Base-by-base conservation (phyloP, 2,797 vertebrate genomes). In the Propithecus perrieri region DNA sequence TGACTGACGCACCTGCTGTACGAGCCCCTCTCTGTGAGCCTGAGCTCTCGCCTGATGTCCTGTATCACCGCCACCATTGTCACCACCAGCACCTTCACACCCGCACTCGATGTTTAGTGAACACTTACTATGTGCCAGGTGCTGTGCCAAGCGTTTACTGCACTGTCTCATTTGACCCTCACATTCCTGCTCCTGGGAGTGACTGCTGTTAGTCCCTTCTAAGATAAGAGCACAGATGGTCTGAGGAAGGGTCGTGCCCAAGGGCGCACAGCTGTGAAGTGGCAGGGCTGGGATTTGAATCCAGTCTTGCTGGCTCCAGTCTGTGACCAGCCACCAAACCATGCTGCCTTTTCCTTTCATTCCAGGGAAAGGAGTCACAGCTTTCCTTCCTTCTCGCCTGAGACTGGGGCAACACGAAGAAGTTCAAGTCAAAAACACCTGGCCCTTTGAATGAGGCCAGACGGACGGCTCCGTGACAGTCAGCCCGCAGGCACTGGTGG, bases 51-150 rank as follows among this genome's bases (percentile, higher is more conserved):
- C 28, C 53, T 30, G 89, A n/a, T 35, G 3, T 26, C 46, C 53
- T 15, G 9, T 17, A 7, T 24, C 1, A 0, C 14, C 1, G 1
- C 50, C 2, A 0, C 12, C 72, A 18, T 17, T 20, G 6, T 41
- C 38, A 4, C 46, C 46, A 26, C 28, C 3, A 4, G 46, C 17
- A 22, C 72, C 65, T 84, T 41, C 38, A n/a, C 12, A 50, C 4
- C 1, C 41, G 2, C 17, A 15, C 33, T 9, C 12, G 8, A 24
- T 13, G 20, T n/a, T 53, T 43, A 81, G 75, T 6, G 15, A 48
- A 18, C 90, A 61, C 14, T 41, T 2, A n/a, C 71, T 63, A 1
- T 6, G 7, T 63, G 55, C 55, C 74, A 26, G 67, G 41, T 0
- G 3, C 10, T 7, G 18, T 6, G 28, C 53, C 76, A 26, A 43